A percentile compares a stretch with the other conserved stretches of the same genome.
These are phyloP conservation scores for Aporophyla nigra DNA, from an alignment of 2,888 invertebrate genomes.

Conservation along the genomic window DNA sequence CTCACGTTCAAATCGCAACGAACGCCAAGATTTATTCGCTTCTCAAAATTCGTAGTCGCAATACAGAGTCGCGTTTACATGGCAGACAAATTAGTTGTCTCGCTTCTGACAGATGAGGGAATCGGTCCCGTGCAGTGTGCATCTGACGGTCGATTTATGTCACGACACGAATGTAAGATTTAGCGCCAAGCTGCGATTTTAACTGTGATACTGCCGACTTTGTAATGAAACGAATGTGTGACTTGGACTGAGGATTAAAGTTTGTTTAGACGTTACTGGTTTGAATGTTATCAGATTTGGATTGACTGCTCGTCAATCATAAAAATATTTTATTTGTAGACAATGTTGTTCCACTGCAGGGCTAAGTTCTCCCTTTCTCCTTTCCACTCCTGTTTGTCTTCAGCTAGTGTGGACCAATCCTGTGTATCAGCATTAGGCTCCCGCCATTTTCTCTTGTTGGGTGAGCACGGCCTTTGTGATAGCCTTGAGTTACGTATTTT, in stretches of 20 bases:
- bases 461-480: too few relatives aligned
- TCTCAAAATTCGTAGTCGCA: constrained; percentile 74
- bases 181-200: constrained; percentile 71
- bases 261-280: constrained; percentile 4
- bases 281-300: not conserved
- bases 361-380: too few relatives aligned
- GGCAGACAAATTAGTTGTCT: constrained; percentile 87
- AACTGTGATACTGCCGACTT: constrained; percentile 63
- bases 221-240: constrained; percentile 35
- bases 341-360: too few relatives aligned
- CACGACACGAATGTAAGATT: constrained; percentile 70
- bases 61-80: constrained; percentile 76
- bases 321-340: too few relatives aligned
- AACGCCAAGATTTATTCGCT: constrained; percentile 75
- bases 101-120: constrained; percentile 80
- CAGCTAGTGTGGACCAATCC: too few relatives aligned
- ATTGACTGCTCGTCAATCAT: not conserved
- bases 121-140: constrained; percentile 74
- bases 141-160: constrained; percentile 77
- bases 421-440: too few relatives aligned
- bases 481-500: too few relatives aligned
- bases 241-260: constrained; percentile 31
- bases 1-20: constrained; percentile 61
- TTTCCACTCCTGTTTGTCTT: too few relatives aligned
- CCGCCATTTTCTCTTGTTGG: too few relatives aligned